Percentiles rank a stretch among this genome's conserved stretches.
Evolutionary conservation across 2,888 invertebrate species (phyloP).

Genomic region (Eristalinus aeneus): DNA sequence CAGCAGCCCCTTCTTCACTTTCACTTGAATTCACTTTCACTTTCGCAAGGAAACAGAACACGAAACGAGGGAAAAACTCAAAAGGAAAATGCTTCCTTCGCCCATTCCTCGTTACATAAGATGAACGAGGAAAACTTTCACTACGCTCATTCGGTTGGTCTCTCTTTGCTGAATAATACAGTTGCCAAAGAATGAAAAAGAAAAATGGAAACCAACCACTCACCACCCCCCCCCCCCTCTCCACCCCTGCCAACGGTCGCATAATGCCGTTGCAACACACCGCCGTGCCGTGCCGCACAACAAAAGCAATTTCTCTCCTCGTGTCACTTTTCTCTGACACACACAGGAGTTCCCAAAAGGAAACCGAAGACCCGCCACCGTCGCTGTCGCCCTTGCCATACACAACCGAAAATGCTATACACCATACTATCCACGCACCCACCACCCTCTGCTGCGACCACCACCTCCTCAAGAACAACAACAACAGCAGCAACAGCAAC

Average conservation of each 20-base stretch:
- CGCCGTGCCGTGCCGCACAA: constrained; percentile 63
- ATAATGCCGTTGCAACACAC: constrained; percentile 69
- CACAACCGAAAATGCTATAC: constrained; percentile 29
- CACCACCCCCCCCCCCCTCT: not conserved
- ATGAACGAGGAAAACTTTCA: constrained; percentile 66
- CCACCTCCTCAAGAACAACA: not conserved
- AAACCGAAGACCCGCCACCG: constrained; percentile 9
- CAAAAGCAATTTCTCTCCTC: constrained; percentile 70
- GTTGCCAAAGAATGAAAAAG: constrained; percentile 29
- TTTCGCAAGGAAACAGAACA: constrained; percentile 36
- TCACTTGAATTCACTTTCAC: constrained; percentile 67
- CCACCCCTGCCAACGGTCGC: not conserved
- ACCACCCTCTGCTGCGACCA: not conserved
- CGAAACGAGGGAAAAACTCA: not conserved
- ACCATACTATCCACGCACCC: not conserved
- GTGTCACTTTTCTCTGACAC: constrained; percentile 63
- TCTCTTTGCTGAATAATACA: constrained; percentile 57
- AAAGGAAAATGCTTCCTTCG: constrained; percentile 50
- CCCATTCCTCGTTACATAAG: constrained; percentile 66
- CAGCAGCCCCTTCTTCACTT: constrained; percentile 27
- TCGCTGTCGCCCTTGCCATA: not conserved
- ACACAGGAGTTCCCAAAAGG: constrained; percentile 48
- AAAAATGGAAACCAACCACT: constrained; percentile 24
- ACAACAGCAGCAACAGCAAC: not conserved
- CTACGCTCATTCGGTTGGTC: constrained; percentile 44